These are phyloP conservation scores for Salvelinus namaycush DNA, from an alignment of 2,113 vertebrate species.

Conservation along the genomic window DNA sequence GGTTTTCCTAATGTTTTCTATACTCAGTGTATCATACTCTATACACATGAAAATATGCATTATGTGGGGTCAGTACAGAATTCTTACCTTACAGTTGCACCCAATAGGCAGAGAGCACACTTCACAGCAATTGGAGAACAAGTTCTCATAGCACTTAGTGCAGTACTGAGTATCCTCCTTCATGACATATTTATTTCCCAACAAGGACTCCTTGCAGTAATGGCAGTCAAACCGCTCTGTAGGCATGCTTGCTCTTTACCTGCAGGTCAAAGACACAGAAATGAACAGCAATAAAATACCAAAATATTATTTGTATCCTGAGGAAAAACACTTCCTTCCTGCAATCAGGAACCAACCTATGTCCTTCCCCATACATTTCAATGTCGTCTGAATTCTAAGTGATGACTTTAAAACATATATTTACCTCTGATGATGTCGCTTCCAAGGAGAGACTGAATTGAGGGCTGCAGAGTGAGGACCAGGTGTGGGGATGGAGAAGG, in stretches of 20 bases:
- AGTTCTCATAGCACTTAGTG: slow-evolving; percentile 84
- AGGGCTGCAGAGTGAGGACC: slow-evolving; percentile 35
- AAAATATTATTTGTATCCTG: background rate
- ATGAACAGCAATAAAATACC: background rate
- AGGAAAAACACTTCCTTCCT: slow-evolving; percentile 3
- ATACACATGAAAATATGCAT: background rate
- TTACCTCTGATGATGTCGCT: slow-evolving; percentile 45
- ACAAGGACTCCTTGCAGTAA: slow-evolving; percentile 87
- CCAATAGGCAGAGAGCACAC: slow-evolving; percentile 84
- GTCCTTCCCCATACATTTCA: background rate
- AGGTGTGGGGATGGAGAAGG: slow-evolving; percentile 40
- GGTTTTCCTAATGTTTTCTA: no score
- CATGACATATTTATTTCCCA: slow-evolving; percentile 87
- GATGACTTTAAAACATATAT: background rate
- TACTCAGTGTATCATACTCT: no score
- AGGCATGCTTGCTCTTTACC: slow-evolving; percentile 73
- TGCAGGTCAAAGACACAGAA: slow-evolving; percentile 36
- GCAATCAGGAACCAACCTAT: slow-evolving; percentile 16
- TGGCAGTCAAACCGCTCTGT: slow-evolving; percentile 81
- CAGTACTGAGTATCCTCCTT: slow-evolving; percentile 89
- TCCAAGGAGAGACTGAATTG: slow-evolving; percentile 38
- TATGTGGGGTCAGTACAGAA: background rate
- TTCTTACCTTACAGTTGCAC: slow-evolving; percentile 86
- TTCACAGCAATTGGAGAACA: slow-evolving; percentile 89
- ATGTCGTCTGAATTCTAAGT: background rate